Evolutionary conservation across 2,888 invertebrate species (phyloP), one percentile per base, ranked within the genome.

Genomic region (Campoletis raptor): DNA sequence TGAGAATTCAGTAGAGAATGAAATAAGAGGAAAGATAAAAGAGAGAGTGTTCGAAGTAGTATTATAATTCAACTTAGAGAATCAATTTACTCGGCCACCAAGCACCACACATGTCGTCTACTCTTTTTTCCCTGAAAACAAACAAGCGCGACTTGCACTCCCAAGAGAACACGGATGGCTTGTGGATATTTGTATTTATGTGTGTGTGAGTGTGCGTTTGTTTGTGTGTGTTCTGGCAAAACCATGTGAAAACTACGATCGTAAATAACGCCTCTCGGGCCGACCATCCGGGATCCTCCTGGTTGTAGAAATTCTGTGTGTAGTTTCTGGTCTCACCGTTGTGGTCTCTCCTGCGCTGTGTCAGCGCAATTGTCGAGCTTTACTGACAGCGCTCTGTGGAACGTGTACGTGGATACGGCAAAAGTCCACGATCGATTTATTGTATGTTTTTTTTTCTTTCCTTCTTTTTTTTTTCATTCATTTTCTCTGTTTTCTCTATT

Each of bases 21-120:
- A 66, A 36, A 61, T 54, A 77, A 66, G 69, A 76, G 66, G 21
- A 30, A 30, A 64, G 69, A 76, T n/a, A 36, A 57, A 30, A 18
- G 30, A 45, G 30, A 45, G 45, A 30, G n/a, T 15, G 36, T 21
- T 64, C 82, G 54, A 79, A 72, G 79, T 87, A 89, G 87, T 88
- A 90, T 91, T 90, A 90, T 92, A 92, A 92, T 92, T 91, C 91
- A 90, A 92, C 90, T 91, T 90, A 85, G 81, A 77, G 89, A 90
- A 90, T 91, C 92, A 92, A 92, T 92, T 91, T 91, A 89, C 87
- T 88, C 40, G 69, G 54, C 69, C 57, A 30, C 76, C 72, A 66
- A 66, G 48, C 54, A 18, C 42, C 54, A 67, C 8, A 66, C 64
- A 30, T 12, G 61, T 54, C 30, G 61, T 54, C 48, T 78, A 67